A percentile compares a stretch with the other conserved stretches of the same genome.
These are phyloP conservation scores for Chaunax sp. DNA, from an alignment of 2,797 vertebrate genomes.

Conservation along the genomic window DNA sequence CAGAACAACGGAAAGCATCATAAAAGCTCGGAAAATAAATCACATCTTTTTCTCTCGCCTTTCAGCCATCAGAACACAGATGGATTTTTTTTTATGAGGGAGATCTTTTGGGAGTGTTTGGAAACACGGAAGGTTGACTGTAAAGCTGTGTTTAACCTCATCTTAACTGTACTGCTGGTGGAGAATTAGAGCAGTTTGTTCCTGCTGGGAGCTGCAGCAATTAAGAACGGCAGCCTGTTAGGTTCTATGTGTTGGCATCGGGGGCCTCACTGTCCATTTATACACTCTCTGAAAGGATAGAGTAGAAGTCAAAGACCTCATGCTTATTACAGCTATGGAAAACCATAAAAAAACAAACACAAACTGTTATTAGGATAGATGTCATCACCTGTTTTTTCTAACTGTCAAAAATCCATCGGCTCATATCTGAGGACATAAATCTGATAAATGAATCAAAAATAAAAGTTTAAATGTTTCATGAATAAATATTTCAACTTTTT, in stretches of 20 bases:
- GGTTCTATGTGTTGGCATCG: background rate
- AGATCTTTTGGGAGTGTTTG: constrained; percentile 68
- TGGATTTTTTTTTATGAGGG: constrained; percentile 49
- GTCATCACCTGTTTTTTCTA: no score
- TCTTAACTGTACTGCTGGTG: constrained; percentile 46
- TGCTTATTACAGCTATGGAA: no score
- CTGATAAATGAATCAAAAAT: no score
- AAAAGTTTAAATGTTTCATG: no score
- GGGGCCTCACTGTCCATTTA: no score
- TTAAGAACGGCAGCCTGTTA: constrained; percentile 32
- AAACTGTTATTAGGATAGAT: no score
- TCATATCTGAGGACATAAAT: no score
- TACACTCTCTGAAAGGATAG: no score
- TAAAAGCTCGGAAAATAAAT: constrained; percentile 74
- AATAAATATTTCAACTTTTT: no score
- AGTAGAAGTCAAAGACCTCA: no score
- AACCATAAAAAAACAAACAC: no score
- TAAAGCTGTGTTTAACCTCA: constrained; percentile 64
- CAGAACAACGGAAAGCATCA: constrained; percentile 64
- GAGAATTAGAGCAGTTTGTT: constrained; percentile 62
- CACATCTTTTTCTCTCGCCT: constrained; percentile 39
- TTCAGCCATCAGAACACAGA: constrained; percentile 49
- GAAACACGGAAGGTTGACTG: constrained; percentile 53
- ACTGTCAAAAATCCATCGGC: no score
- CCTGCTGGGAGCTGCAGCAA: constrained; percentile 51